Evolutionary conservation across 2,888 invertebrate species (phyloP), one percentile per base, ranked within the genome.

Genomic region (Nesidiocoris tenuis): DNA sequence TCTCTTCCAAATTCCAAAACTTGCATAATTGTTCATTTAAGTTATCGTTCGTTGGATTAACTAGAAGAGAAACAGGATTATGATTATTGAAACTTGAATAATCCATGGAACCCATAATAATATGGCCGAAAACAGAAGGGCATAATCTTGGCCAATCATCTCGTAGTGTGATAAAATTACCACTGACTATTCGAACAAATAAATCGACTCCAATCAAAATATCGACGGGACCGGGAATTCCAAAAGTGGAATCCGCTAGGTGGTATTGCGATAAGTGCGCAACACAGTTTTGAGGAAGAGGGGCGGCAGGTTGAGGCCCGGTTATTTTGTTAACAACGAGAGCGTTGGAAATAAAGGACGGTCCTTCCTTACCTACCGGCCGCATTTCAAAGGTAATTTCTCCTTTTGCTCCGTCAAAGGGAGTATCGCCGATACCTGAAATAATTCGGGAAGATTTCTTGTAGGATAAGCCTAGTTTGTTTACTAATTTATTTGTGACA

Each of bases 71-170:
- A n/a, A 12, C 24, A 21, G 19, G 12, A 18, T 22, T 7, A 19
- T 61, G 2, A 61, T 61, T 61, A 9, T 16, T 21, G 1, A 18
- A 1, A 19, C 18, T n/a, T 2, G 61, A 22, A 12, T 16, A 1
- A 61, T 9, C 18, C 17, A 9, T 61, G n/a, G 59, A 22, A 18
- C 61, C 61, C 61, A 64, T 64, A 1, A 64, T 24, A 1, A 64
- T 24, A 64, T 64, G 22, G 7, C 64, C 64, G 9, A 64, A 64
- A 22, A 64, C 16, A n/a, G 64, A 22, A 9, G 64, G 64, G 17
- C n/a, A 64, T 22, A 64, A 17, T 24, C 24, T 63, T 2, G 64
- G 64, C 9, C 23, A 64, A 23, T 23, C 16, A 23, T 39, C 39
- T 3, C 12, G 5, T 12, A 64, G 7, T 25, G 9, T 24, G 24